Evolutionary conservation across 1,140 invertebrate species (phyloP).

Genomic region (Caenorhabditis brenneri): DNA sequence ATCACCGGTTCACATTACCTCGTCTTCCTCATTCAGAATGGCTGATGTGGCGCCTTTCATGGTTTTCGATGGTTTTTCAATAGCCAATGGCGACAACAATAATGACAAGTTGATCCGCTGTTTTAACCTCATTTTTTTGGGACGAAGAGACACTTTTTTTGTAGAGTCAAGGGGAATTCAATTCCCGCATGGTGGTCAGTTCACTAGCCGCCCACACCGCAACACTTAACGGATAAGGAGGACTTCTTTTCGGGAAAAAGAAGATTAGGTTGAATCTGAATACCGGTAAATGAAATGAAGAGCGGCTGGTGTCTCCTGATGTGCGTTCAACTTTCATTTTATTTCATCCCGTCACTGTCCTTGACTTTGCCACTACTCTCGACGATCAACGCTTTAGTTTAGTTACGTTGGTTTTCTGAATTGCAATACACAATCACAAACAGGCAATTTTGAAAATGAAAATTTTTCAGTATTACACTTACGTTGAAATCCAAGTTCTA

Average conservation of each 20-base stretch:
- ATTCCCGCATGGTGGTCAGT: neutral
- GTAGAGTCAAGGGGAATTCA: neutral
- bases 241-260: conserved; percentile 5
- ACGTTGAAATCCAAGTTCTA: neutral
- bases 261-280: conserved; percentile 37
- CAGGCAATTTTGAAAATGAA: neutral
- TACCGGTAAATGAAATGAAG: conserved; percentile 39
- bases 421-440: neutral
- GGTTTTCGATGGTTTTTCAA: neutral
- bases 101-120: conserved; percentile 32
- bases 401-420: neutral
- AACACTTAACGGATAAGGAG: conserved; percentile 43
- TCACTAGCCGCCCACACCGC: neutral
- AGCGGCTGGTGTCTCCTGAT: neutral
- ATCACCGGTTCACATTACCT: neutral
- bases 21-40: neutral
- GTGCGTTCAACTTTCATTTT: conserved; percentile 23
- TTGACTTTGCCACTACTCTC: conserved; percentile 17
- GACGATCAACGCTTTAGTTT: conserved; percentile 40
- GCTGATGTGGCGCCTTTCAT: neutral
- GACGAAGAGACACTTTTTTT: neutral
- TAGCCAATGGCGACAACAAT: neutral
- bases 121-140: conserved; percentile 22
- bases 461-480: neutral
- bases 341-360: neutral